A percentile compares a stretch with the other conserved stretches of the same genome.
phyloP scores from a whole-genome alignment of 2,888 invertebrate genomes.

The Hesperia comma region DNA sequence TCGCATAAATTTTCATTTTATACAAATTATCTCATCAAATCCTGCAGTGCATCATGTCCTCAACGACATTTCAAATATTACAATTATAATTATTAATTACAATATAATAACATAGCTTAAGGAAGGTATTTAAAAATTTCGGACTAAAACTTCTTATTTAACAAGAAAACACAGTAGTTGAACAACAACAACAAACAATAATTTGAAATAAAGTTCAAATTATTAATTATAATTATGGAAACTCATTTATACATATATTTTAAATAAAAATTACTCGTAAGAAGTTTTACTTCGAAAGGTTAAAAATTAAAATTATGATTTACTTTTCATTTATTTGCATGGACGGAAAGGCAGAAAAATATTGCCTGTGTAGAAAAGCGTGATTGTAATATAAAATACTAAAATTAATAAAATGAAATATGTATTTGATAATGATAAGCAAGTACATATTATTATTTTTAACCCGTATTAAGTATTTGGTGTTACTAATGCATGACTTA shows the following conservation, averaged over 20 bases:
- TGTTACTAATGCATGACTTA: background rate
- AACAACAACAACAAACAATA: too few relatives aligned
- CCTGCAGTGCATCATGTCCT: constrained; percentile 66
- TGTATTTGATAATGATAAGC: background rate
- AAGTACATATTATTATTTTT: background rate
- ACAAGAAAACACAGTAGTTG: background rate
- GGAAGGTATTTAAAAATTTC: background rate
- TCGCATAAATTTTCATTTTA: background rate
- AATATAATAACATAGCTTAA: constrained; percentile 9
- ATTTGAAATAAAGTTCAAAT: too few relatives aligned
- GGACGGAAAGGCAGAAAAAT: constrained; percentile 39
- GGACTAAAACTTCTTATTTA: background rate
- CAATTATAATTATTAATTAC: constrained; percentile 17
- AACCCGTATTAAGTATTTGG: constrained; percentile 8
- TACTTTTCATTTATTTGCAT: constrained; percentile 7
- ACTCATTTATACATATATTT: background rate
- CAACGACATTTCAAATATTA: constrained; percentile 35
- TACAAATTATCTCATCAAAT: constrained; percentile 74
- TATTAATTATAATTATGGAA: background rate
- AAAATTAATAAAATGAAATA: background rate
- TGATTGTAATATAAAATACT: background rate
- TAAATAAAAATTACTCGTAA: background rate
- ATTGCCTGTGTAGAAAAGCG: constrained; percentile 10
- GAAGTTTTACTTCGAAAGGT: constrained; percentile 17
- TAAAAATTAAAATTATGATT: constrained; percentile 5